Conservation (phyloP, 2,797 vertebrate species). For the Pipistrellus pygmaeus region DNA sequence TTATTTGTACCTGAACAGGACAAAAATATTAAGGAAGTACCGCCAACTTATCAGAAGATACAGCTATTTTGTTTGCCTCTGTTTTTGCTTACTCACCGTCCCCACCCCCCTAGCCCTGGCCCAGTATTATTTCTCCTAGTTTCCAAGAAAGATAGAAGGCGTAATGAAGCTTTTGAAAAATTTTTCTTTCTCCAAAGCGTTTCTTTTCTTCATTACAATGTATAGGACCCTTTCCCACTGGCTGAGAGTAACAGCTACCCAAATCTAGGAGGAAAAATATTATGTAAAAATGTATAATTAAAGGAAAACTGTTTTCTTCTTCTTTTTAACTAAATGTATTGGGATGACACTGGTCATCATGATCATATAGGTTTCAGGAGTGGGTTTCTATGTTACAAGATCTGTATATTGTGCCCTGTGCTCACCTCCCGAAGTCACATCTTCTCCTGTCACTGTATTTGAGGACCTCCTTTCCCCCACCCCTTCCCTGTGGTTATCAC, state of each 20-base stretch:
- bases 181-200: background rate
- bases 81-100: background rate
- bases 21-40: background rate
- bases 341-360: too few relatives aligned
- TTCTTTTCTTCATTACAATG: background rate
- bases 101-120: background rate
- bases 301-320: background rate
- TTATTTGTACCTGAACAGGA: background rate
- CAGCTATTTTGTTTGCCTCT: background rate
- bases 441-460: too few relatives aligned
- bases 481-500: too few relatives aligned
- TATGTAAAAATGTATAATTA: background rate
- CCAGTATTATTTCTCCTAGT: background rate
- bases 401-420: too few relatives aligned
- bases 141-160: background rate
- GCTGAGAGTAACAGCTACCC: background rate
- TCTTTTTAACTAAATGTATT: too few relatives aligned
- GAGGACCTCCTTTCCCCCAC: too few relatives aligned
- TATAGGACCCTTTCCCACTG: background rate
- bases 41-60: accelerated
- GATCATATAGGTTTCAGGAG: too few relatives aligned
- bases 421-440: too few relatives aligned
- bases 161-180: accelerated
- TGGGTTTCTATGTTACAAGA: too few relatives aligned
- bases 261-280: background rate